Base-by-base conservation (phyloP, 2,888 invertebrate species). In the Thera obeliscata region DNA sequence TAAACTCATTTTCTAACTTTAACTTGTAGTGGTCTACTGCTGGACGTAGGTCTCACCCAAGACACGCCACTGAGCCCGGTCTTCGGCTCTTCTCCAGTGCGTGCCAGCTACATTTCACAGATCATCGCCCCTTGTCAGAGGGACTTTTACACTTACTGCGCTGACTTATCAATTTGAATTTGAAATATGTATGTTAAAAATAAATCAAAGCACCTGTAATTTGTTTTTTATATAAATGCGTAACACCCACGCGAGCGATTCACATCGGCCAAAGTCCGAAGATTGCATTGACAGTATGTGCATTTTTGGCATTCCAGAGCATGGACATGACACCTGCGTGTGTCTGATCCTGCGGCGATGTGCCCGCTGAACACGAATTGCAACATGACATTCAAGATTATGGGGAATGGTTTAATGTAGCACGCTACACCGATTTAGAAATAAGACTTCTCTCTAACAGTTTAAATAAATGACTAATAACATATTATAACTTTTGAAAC, bases 291-390 rank as follows among this genome's bases (percentile, higher is more conserved):
- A 69, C 73, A 65, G 35, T 33, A 33, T 52, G 38, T 64, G 59
- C 74, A 72, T 67, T 73, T 69, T 72, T 48, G 65, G 66, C 68
- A 74, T 70, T 72, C 73, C 69, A 55, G 35, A 61, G 33, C 58
- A 54, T 11, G 33, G 54, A 38, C 43, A 57, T 22, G 6, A 50
- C 56, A 63, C 63, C 63, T 56, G 67, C 60, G 56, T 43, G 59
- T 3, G 12, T 46, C 3, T 50, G 36, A 22, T 63, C 62, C 54
- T 38, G 6, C 7, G 41, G 38, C 33, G 61, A 65, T 61, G 61
- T 35, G 12, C 4, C 9, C 55, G 46, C 48, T 49, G 58, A 48
- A 52, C 62, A 66, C 12, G 41, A 62, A 62, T 38, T 56, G 7
- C 38, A n/a, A 38, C 12, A 49, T 49, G 36, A 54, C 36, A 55